A percentile compares a stretch with the other conserved stretches of the same genome.
phyloP scores from a whole-genome alignment of 1,140 invertebrate genomes.

The Macrobrachium rosenbergii region DNA sequence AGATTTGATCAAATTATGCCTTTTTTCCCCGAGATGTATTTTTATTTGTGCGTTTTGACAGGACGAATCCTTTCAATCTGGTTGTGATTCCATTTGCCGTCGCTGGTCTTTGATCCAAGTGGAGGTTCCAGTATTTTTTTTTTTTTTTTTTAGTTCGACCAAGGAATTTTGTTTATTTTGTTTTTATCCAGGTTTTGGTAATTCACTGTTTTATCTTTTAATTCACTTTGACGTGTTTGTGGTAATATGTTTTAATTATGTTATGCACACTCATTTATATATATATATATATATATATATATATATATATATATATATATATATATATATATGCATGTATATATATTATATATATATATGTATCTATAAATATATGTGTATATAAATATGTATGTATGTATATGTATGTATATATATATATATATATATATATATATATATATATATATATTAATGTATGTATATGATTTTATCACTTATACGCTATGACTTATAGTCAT shows the following conservation, averaged over 20 bases:
- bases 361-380: slow-evolving; percentile 24
- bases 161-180: no score
- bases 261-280: slow-evolving; percentile 26
- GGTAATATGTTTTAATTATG: no score
- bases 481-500: no score
- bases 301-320: slow-evolving; percentile 22
- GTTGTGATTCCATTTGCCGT: no score
- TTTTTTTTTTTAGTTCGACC: not conserved
- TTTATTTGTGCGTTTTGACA: not conserved
- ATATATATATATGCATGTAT: not conserved
- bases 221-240: no score
- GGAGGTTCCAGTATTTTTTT: no score
- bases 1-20: no score
- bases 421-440: slow-evolving; percentile 34
- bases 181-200: no score
- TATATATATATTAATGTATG: slow-evolving; percentile 26
- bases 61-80: no score
- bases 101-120: no score
- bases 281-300: slow-evolving; percentile 35
- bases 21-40: not conserved
- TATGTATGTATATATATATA: slow-evolving; percentile 30
- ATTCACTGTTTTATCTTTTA: no score
- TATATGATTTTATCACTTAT: not conserved
- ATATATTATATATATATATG: slow-evolving; percentile 12
- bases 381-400: not conserved